Conservation (phyloP, 1,140 invertebrate species). For the Drosophila grimshawi region DNA sequence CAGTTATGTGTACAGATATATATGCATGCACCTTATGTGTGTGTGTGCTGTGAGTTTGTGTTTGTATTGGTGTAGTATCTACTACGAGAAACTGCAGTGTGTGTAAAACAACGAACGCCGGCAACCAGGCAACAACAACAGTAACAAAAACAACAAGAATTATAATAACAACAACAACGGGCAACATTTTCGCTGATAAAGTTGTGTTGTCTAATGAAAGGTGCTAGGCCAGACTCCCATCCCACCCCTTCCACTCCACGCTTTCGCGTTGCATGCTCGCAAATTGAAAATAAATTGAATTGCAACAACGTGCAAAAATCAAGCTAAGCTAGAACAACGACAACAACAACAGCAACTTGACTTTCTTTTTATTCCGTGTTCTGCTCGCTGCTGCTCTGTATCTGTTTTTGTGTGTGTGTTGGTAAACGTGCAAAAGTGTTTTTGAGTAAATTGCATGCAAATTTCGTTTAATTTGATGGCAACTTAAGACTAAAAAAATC, state of each 20-base stretch:
- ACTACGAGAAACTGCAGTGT: constrained; percentile 48
- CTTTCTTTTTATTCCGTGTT: too few relatives aligned
- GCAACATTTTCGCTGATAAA: constrained; percentile 68
- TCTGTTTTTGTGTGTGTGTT: constrained; percentile 29
- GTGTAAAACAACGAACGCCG: constrained; percentile 51
- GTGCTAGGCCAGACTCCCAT: constrained; percentile 35
- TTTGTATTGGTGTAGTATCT: constrained; percentile 35
- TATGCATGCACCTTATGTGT: constrained; percentile 17
- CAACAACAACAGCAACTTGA: constrained; percentile 17
- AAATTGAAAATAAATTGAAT: constrained; percentile 83
- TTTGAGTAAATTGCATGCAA: constrained; percentile 69
- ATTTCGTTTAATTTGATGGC: constrained; percentile 58
- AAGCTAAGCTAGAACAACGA: constrained; percentile 22
- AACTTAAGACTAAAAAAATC: constrained; percentile 9
- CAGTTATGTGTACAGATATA: constrained; percentile 35
- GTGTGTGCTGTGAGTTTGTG: constrained; percentile 2
- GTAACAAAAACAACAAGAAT: constrained; percentile 29
- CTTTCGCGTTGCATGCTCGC: constrained; percentile 60
- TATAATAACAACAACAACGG: constrained; percentile 19
- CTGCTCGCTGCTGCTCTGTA: constrained; percentile 3
- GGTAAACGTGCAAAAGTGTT: constrained; percentile 59
- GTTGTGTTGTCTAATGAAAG: constrained; percentile 69
- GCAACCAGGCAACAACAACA: constrained; percentile 44
- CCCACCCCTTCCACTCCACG: not conserved
- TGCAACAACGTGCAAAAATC: constrained; percentile 77